phyloP scores from a whole-genome alignment of 2,888 invertebrate species.

The Amphipyra berbera region DNA sequence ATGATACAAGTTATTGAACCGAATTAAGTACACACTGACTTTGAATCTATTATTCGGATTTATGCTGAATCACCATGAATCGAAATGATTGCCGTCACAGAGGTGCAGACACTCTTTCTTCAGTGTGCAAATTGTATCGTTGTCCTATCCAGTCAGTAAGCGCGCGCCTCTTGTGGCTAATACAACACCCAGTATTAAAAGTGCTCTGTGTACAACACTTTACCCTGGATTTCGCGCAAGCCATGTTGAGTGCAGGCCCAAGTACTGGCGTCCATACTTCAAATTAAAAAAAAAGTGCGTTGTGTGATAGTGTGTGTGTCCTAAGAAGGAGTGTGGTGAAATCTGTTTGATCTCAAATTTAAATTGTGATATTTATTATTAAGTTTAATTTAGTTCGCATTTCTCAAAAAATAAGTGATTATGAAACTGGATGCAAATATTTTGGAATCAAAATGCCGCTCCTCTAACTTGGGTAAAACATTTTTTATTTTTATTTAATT shows the following conservation, averaged over 20 bases:
- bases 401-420: conserved; percentile 18
- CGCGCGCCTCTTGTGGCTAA: conserved; percentile 31
- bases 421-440: conserved; percentile 40
- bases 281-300: conserved; percentile 13
- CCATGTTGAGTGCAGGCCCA: conserved; percentile 7
- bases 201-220: conserved; percentile 42
- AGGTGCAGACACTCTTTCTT: conserved; percentile 30
- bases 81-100: conserved; percentile 28
- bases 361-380: conserved; percentile 22
- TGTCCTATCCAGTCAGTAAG: conserved; percentile 30
- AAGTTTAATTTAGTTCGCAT: conserved; percentile 1
- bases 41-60: conserved; percentile 32
- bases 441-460: conserved; percentile 22
- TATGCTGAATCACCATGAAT: conserved; percentile 68
- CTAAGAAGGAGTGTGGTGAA: conserved; percentile 13
- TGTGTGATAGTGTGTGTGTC: conserved; percentile 38
- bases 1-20: not conserved
- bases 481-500: not conserved
- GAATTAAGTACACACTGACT: conserved; percentile 19
- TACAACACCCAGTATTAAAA: no score
- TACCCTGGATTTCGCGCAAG: conserved; percentile 3
- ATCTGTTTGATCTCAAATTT: conserved; percentile 41
- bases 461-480: conserved; percentile 19
- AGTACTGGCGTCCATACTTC: not conserved
- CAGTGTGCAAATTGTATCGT: conserved; percentile 14